Evolutionary conservation across 2,797 vertebrate species (phyloP), one percentile per base, ranked within the genome.

Genomic region (Emys orbicularis): DNA sequence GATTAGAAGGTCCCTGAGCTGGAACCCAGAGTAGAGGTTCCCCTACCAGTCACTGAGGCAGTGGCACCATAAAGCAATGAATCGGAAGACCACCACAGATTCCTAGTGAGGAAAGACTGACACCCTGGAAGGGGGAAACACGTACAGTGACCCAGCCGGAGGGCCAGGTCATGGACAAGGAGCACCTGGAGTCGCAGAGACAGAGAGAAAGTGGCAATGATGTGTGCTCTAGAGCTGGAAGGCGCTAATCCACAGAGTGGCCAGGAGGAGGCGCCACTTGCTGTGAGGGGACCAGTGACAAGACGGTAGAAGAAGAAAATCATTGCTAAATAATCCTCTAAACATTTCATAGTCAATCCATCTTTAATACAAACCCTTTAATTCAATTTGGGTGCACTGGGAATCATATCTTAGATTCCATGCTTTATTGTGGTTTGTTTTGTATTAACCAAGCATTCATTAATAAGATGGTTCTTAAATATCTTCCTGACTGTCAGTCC

Each of bases 351-450:
- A 96, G 97, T 95, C 95, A 95, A 94, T 93, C n/a, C 18, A 90
- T 95, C 94, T 91, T 96, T 96, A 96, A 81, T 72, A 90, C 57
- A 97, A 97, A 95, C 96, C 93, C 90, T 81, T 92, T 98, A 98
- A 98, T 98, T 98, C 97, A 98, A 97, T 98, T 98, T 98, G 88
- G 54, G 25, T 2, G 88, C 54, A 90, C 91, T 92, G 97, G 95
- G 96, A 97, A 96, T 92, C 81, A 0, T 91, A 94, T 96, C 97
- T 96, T 59, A 91, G 84, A 96, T 96, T 95, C 91, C 95, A 89
- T 9, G 92, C 84, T 87, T 92, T 88, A 37, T 0, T 91, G 95
- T 74, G 86, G 85, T 68, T 12, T 59, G 94, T 25, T 80, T 74
- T 56, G 87, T 77, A 37, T 0, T 1, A 86, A 79, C 47, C 80